Evolutionary conservation across 2,888 invertebrate species (phyloP).

Genomic region (Zhuqinia jingwanae): DNA sequence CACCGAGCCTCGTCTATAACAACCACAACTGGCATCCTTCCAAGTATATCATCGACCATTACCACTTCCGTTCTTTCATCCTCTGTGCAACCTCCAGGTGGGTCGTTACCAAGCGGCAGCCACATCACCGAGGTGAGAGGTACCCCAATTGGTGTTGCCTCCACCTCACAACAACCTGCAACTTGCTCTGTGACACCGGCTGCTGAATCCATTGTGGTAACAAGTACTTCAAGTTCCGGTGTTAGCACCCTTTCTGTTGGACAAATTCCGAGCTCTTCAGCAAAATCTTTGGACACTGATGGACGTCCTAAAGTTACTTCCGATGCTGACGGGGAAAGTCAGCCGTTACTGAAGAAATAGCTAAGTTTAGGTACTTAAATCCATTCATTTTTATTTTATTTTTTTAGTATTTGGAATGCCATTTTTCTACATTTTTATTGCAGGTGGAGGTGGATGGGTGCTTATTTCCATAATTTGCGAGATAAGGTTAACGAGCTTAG

Average conservation of each 20-base stretch:
- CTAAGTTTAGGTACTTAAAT: constrained; percentile 39
- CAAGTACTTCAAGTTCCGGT: constrained; percentile 14
- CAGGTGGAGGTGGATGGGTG: constrained; percentile 3
- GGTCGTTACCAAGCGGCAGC: constrained; percentile 44
- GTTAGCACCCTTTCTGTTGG: neutral
- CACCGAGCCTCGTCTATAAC: constrained; percentile 39
- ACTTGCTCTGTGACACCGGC: constrained; percentile 9
- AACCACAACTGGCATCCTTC: constrained; percentile 40
- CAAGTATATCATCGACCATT: constrained; percentile 57
- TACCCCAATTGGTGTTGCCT: neutral
- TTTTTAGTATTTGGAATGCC: too few species aligned
- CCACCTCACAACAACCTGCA: constrained; percentile 42
- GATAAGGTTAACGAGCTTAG: constrained; percentile 65
- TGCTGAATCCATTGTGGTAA: neutral
- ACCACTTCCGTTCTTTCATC: constrained; percentile 71
- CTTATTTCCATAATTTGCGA: constrained; percentile 25
- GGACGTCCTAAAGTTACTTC: constrained; percentile 5
- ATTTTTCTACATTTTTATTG: neutral
- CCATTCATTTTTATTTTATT: neutral
- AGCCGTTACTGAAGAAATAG: constrained; percentile 78
- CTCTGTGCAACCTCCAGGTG: constrained; percentile 48
- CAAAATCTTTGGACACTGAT: neutral
- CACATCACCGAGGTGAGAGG: constrained; percentile 22
- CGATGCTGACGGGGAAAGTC: constrained; percentile 74
- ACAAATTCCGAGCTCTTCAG: constrained; percentile 57